Evolutionary conservation across 2,797 vertebrate genomes (phyloP).

Genomic region (Gambusia yucatana): DNA sequence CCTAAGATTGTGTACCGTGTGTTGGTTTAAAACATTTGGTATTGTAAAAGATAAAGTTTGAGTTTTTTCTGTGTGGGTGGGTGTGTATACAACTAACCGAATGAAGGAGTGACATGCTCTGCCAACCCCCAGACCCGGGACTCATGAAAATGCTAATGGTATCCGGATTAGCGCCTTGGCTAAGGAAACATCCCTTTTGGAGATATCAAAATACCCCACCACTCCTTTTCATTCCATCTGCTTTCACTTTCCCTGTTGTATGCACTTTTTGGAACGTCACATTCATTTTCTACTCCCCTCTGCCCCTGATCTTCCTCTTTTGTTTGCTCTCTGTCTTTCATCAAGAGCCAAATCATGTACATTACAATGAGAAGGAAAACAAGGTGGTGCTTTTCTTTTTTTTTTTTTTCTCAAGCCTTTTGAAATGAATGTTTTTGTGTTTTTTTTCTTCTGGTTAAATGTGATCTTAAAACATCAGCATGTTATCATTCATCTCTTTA

Average conservation of each 20-base stretch:
- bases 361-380: not conserved
- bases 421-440: too few species aligned
- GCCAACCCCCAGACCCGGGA: slow-evolving; percentile 73
- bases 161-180: slow-evolving; percentile 75
- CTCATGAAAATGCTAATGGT: slow-evolving; percentile 85
- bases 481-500: not conserved
- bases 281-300: not conserved
- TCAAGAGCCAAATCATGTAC: slow-evolving; percentile 8
- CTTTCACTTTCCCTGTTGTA: slow-evolving; percentile 4
- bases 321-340: slow-evolving; percentile 3
- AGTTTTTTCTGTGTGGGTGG: slow-evolving; percentile 27
- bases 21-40: slow-evolving; percentile 36
- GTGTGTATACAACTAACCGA: slow-evolving; percentile 65
- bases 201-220: slow-evolving; percentile 64
- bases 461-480: not conserved
- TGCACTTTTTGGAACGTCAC: slow-evolving; percentile 38
- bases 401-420: not conserved
- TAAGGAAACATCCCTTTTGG: slow-evolving; percentile 67
- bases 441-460: not conserved
- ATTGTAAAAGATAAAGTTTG: slow-evolving; percentile 38
- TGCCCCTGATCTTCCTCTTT: not conserved
- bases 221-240: slow-evolving; percentile 46
- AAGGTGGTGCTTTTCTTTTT: not conserved
- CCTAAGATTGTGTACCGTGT: slow-evolving; percentile 36
- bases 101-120: slow-evolving; percentile 81